These are phyloP conservation scores for Drosophila orena DNA, from an alignment of 1,140 invertebrate species.

Conservation along the genomic window DNA sequence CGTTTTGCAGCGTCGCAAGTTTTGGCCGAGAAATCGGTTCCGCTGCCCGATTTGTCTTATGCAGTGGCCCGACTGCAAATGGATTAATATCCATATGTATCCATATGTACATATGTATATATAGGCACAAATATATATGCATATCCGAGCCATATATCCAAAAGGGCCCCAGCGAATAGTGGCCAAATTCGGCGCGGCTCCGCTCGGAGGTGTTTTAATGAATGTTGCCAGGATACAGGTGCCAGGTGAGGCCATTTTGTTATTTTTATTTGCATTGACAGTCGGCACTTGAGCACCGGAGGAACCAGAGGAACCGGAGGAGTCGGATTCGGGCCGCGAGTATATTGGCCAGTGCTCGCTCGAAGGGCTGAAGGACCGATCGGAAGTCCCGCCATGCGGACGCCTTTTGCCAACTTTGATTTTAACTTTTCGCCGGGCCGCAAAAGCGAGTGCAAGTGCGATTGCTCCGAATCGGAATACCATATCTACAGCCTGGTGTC, in stretches of 20 bases:
- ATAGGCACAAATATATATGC: background rate
- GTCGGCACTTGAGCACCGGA: conserved; percentile 78
- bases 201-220: conserved; percentile 79
- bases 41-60: conserved; percentile 52
- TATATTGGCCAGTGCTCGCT: conserved; percentile 28
- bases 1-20: conserved; percentile 51
- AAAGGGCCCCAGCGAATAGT: conserved; percentile 2
- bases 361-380: conserved; percentile 24
- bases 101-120: conserved; percentile 6
- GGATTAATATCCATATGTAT: conserved; percentile 59
- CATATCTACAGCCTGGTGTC: conserved; percentile 25
- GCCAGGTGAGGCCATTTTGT: conserved; percentile 79
- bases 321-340: conserved; percentile 22
- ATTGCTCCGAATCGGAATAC: background rate
- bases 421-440: conserved; percentile 76
- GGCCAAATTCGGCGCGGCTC: conserved; percentile 56
- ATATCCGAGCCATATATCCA: conserved; percentile 3
- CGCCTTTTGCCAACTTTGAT: conserved; percentile 74
- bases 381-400: conserved; percentile 68
- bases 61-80: conserved; percentile 50
- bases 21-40: conserved; percentile 32
- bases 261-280: conserved; percentile 84
- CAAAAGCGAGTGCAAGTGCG: conserved; percentile 21
- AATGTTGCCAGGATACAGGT: conserved; percentile 84
- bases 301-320: conserved; percentile 30